These are phyloP conservation scores for Stomatorhinus walkeri DNA, from an alignment of 2,797 vertebrate species.

Conservation along the genomic window DNA sequence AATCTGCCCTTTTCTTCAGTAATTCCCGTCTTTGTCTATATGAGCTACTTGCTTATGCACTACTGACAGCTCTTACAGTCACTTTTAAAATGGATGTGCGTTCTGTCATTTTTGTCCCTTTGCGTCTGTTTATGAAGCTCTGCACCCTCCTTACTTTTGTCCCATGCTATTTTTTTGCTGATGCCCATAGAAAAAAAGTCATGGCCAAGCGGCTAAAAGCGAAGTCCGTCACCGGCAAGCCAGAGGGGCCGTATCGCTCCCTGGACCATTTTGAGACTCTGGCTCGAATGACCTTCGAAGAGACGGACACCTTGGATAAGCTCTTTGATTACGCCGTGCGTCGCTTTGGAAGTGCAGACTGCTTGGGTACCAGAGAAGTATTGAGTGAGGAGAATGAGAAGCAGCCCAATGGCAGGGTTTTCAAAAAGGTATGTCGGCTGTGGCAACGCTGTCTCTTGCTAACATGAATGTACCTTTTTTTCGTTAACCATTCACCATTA, in stretches of 20 bases:
- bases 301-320: slow-evolving; percentile 86
- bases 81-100: slow-evolving; percentile 70
- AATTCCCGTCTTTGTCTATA: not conserved
- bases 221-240: slow-evolving; percentile 65
- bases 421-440: slow-evolving; percentile 84
- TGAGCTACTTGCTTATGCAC: not conserved
- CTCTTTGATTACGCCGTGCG: slow-evolving; percentile 77
- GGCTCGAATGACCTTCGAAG: slow-evolving; percentile 78
- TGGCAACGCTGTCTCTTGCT: not conserved
- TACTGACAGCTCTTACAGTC: slow-evolving; percentile 46
- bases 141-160: slow-evolving; percentile 89
- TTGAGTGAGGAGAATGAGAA: slow-evolving; percentile 87
- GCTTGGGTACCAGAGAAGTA: slow-evolving; percentile 81
- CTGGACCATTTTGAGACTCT: slow-evolving; percentile 78
- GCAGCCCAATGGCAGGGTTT: slow-evolving; percentile 88
- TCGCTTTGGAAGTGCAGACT: slow-evolving; percentile 68
- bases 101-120: slow-evolving; percentile 74
- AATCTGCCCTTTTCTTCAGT: not conserved
- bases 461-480: not conserved
- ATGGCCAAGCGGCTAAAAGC: slow-evolving; percentile 82
- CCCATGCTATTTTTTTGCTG: slow-evolving; percentile 93
- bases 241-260: slow-evolving; percentile 83
- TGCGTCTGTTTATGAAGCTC: slow-evolving; percentile 84
- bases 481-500: not conserved
- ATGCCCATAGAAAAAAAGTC: slow-evolving; percentile 73